Base-by-base conservation (phyloP, 1,140 invertebrate species). In the Drosophila seguyi region DNA sequence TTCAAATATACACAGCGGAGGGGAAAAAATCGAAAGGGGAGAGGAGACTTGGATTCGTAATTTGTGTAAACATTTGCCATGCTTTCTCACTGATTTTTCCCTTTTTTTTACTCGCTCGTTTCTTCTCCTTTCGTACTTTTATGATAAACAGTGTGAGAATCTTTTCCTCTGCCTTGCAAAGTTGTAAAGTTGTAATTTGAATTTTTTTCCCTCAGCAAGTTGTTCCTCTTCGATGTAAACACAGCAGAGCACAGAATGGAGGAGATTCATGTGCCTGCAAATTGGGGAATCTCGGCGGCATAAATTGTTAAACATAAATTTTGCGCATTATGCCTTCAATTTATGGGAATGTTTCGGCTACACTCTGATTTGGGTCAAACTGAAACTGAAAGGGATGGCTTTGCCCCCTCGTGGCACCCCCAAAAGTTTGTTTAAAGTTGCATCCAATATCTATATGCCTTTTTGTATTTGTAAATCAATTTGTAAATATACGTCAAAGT, bases 11-110 rank as follows among this genome's bases (percentile, higher is more conserved):
- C 71, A 65, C 62, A 75, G 22, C 41, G 25, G 18, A 60, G 20
- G 27, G 56, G 34, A 41, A 11, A 34, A 29, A 57, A 29, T 44
- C n/a, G 50, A 52, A 56, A 29, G 25, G 45, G 44, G 47, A 5
- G 42, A 42, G 5, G 42, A 8, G 11, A 36, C 55, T 58, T 14
- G 57, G 62, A 80, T 80, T 78, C 85, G 84, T 88, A 87, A 88
- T 87, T 87, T 87, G 84, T 87, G 84, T 88, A 87, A 87, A 87
- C 84, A 87, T 87, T 87, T 87, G 85, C 84, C 61, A 83, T 76
- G 76, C 83, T 84, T 84, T 87, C 76, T 88, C 85, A 88, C 68
- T 87, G 84, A 83, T 87, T 88, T 86, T 83, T 72, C 66, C 55
- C 41, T 72, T 53, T 48, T 47, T 56, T 58, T 53, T 38, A 8